Percentiles rank a stretch among this genome's conserved stretches.
Conservation (phyloP, 2,797 vertebrate species). For the Bradypodion pumilum region DNA sequence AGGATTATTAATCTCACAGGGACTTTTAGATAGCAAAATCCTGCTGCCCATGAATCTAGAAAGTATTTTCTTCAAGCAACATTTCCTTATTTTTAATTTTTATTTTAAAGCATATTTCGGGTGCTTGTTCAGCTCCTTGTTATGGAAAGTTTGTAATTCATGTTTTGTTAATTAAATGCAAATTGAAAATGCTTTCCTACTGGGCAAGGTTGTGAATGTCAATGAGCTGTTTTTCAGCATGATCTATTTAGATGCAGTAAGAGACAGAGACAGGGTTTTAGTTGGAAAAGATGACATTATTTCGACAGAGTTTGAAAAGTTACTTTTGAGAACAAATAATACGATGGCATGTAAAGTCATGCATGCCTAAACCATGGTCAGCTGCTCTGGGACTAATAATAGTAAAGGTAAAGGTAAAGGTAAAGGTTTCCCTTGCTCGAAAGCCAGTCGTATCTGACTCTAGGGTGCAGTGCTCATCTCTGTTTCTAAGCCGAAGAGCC, state of each 20-base stretch:
- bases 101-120: conserved; percentile 5
- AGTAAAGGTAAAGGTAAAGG: too few relatives aligned
- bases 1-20: conserved; percentile 47
- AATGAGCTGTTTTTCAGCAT: conserved; percentile 36
- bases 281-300: conserved; percentile 26
- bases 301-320: neutral
- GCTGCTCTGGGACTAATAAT: neutral
- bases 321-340: neutral
- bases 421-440: too few relatives aligned
- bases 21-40: conserved; percentile 35
- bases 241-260: conserved; percentile 16
- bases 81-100: conserved; percentile 6
- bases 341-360: neutral
- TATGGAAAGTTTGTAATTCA: conserved; percentile 11
- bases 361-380: neutral
- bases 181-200: conserved; percentile 15
- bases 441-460: too few relatives aligned
- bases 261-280: neutral
- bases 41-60: conserved; percentile 22
- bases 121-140: conserved; percentile 22
- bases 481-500: too few relatives aligned
- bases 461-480: too few relatives aligned
- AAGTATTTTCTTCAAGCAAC: conserved; percentile 15
- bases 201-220: conserved; percentile 45
- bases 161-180: conserved; percentile 50